Conservation (phyloP, 2,797 vertebrate species). For the Myotis findleyi region DNA sequence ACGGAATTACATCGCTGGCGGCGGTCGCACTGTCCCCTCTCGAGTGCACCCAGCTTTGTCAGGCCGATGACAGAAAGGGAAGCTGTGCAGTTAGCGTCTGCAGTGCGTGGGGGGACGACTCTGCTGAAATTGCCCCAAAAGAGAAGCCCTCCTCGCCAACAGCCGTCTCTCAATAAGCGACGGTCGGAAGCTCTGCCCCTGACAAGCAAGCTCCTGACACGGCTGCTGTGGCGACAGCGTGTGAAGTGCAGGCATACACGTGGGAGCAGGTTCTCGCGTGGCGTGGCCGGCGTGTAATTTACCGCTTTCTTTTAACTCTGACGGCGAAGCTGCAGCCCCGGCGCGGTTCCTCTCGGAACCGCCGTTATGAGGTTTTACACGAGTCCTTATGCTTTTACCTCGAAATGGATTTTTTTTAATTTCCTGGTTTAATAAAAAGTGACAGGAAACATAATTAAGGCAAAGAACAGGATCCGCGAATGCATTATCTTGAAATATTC, state of each 20-base stretch:
- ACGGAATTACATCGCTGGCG: not conserved
- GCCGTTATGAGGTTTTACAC: slow-evolving; percentile 65
- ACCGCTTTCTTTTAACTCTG: slow-evolving; percentile 77
- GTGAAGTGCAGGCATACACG: not conserved
- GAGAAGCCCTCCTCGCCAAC: slow-evolving; percentile 5
- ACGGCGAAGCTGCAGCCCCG: slow-evolving; percentile 38
- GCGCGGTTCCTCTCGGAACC: slow-evolving; percentile 64
- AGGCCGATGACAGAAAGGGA: not conserved
- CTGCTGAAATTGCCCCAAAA: slow-evolving; percentile 45
- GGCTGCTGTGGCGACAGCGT: slow-evolving; percentile 24
- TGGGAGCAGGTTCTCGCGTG: not conserved
- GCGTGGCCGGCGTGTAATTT: slow-evolving; percentile 15
- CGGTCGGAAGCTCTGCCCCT: slow-evolving; percentile 1
- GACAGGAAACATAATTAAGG: slow-evolving; percentile 85
- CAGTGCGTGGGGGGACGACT: not conserved
- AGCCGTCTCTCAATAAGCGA: slow-evolving; percentile 54
- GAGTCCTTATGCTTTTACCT: slow-evolving; percentile 81
- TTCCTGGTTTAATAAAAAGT: slow-evolving; percentile 80
- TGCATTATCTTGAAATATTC: slow-evolving; percentile 48
- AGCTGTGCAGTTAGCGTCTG: not conserved
- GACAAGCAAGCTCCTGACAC: slow-evolving; percentile 11
- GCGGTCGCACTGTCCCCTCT: not conserved
- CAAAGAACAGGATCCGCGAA: slow-evolving; percentile 79
- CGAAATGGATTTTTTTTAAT: slow-evolving; percentile 78
- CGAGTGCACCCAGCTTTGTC: not conserved